Conservation (phyloP, 1,140 invertebrate species). For the Steinernema feltiae region DNA sequence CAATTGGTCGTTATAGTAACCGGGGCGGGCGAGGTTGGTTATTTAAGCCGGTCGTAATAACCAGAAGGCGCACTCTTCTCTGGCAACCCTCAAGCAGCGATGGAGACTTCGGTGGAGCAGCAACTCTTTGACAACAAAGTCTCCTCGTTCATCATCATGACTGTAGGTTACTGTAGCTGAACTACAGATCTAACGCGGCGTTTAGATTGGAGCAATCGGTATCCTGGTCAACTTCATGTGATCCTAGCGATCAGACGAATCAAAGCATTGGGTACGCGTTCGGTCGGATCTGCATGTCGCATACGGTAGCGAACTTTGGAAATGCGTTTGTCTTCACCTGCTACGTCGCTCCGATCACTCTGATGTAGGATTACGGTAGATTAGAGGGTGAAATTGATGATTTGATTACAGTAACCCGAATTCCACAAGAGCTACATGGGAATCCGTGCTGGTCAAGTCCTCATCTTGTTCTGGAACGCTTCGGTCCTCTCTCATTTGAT, state of each 20-base stretch:
- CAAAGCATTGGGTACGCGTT: neutral
- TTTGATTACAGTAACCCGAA: neutral
- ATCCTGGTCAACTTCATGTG: neutral
- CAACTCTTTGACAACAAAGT: neutral
- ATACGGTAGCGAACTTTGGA: neutral
- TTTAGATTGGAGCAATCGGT: neutral
- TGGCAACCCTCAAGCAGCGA: too few species aligned
- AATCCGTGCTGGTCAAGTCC: neutral
- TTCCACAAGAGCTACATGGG: neutral
- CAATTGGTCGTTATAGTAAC: too few species aligned
- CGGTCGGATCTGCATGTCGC: neutral
- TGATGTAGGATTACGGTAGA: neutral
- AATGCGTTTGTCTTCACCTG: constrained; percentile 4
- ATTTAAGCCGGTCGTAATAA: too few species aligned
- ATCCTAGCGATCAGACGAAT: neutral
- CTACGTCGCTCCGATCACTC: neutral
- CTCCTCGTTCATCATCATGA: neutral
- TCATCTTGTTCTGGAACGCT: neutral
- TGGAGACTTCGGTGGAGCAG: neutral
- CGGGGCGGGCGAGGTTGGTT: too few species aligned
- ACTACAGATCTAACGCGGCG: neutral
- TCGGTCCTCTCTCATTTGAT: neutral
- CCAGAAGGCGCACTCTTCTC: too few species aligned
- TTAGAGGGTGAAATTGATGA: neutral
- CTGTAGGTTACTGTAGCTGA: neutral